These are phyloP conservation scores for Chymomyza costata DNA, from an alignment of 1,140 invertebrate genomes.

Conservation along the genomic window DNA sequence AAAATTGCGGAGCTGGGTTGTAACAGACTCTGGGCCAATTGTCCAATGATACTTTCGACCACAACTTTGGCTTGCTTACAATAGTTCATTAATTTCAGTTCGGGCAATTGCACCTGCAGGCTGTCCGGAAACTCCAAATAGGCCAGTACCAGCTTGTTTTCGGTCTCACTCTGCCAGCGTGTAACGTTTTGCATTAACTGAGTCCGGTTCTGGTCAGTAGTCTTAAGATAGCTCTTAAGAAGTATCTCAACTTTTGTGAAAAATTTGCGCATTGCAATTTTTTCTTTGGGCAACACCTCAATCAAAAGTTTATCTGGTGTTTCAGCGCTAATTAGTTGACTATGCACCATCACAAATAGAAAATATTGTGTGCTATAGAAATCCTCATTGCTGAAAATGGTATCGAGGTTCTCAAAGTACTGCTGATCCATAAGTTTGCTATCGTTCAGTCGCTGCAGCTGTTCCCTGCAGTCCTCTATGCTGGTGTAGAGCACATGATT, in stretches of 20 bases:
- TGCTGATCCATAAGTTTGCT: conserved; percentile 38
- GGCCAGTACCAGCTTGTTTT: conserved; percentile 20
- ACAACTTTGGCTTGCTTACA: conserved; percentile 28
- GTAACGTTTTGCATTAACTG: conserved; percentile 36
- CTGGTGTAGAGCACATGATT: conserved; percentile 39
- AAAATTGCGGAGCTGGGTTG: no score
- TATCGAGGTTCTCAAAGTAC: conserved; percentile 45
- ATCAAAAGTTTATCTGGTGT: conserved; percentile 20
- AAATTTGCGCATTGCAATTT: conserved; percentile 37
- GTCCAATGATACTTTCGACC: conserved; percentile 22
- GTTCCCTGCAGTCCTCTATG: conserved; percentile 20
- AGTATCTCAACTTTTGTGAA: conserved; percentile 18
- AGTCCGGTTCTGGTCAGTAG: conserved; percentile 7
- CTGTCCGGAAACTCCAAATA: conserved; percentile 38
- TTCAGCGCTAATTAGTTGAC: conserved; percentile 16
- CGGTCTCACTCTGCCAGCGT: conserved; percentile 19
- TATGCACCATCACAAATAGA: conserved; percentile 40
- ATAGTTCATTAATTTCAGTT: conserved; percentile 47
- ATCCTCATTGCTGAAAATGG: conserved; percentile 13
- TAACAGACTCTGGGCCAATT: no score
- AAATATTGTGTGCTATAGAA: conserved; percentile 52
- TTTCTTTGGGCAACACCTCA: conserved; percentile 40
- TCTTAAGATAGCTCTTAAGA: conserved; percentile 27
- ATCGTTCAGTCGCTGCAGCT: conserved; percentile 21
- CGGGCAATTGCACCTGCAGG: conserved; percentile 30